A percentile compares a stretch with the other conserved stretches of the same genome.
Evolutionary conservation across 2,888 invertebrate genomes (phyloP).

Genomic region (Branchipolynoe longqiensis): DNA sequence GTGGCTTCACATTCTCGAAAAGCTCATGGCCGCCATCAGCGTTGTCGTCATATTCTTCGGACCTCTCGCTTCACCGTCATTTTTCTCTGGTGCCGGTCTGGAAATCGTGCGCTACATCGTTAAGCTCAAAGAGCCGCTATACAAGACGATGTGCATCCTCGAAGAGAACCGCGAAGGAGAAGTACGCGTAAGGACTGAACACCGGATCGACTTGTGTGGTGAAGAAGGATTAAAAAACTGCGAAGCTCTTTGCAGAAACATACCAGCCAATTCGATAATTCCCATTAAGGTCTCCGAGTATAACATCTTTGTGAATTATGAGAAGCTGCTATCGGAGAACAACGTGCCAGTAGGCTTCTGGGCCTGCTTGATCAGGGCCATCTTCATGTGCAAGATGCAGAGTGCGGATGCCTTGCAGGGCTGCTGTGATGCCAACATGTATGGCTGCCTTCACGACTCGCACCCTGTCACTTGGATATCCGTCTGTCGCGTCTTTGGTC

Average conservation of each 20-base stretch:
- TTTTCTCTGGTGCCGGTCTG: slow-evolving; percentile 65
- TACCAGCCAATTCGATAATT: slow-evolving; percentile 62
- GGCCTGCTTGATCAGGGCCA: slow-evolving; percentile 60
- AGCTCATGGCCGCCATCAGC: slow-evolving; percentile 74
- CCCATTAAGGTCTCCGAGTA: slow-evolving; percentile 64
- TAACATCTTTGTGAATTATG: slow-evolving; percentile 66
- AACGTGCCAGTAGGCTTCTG: slow-evolving; percentile 66
- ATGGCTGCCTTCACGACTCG: slow-evolving; percentile 65
- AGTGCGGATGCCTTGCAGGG: slow-evolving; percentile 64
- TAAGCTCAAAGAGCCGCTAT: slow-evolving; percentile 66
- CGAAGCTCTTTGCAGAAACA: slow-evolving; percentile 58
- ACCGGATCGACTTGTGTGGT: slow-evolving; percentile 61
- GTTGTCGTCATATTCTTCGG: slow-evolving; percentile 75
- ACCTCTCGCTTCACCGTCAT: slow-evolving; percentile 75
- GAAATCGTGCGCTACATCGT: slow-evolving; percentile 72
- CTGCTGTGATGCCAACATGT: slow-evolving; percentile 69
- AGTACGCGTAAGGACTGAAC: slow-evolving; percentile 4
- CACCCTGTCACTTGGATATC: slow-evolving; percentile 60
- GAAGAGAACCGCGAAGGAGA: background rate
- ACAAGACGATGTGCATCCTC: slow-evolving; percentile 61
- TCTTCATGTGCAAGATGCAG: slow-evolving; percentile 66
- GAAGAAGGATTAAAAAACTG: slow-evolving; percentile 58
- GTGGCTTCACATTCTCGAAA: slow-evolving; percentile 78
- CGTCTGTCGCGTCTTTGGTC: slow-evolving; percentile 70
- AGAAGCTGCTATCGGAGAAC: slow-evolving; percentile 65